Percentiles rank a stretch among this genome's conserved stretches.
Conservation (phyloP, 2,113 vertebrate genomes). For the Pongo pygmaeus region DNA sequence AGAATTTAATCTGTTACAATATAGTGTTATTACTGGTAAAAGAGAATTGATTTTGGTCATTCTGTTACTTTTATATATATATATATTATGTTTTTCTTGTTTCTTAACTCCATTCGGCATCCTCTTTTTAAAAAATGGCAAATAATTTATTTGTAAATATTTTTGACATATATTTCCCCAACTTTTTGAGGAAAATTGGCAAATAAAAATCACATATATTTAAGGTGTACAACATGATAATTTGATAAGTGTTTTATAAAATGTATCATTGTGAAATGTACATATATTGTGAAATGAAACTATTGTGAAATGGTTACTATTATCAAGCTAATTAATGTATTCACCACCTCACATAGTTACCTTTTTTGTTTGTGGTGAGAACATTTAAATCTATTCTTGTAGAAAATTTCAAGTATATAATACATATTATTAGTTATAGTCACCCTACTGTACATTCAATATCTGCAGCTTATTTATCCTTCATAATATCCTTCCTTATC, state of each 20-base stretch:
- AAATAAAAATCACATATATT: too few species aligned
- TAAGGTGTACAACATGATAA: too few species aligned
- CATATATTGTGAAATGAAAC: too few species aligned
- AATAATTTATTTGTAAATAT: too few species aligned
- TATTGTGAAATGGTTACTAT: background rate
- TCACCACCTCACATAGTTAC: background rate
- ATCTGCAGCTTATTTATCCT: too few species aligned
- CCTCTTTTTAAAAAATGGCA: too few species aligned
- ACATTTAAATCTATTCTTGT: background rate
- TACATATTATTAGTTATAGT: background rate
- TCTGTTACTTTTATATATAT: background rate
- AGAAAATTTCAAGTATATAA: background rate
- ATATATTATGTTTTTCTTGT: background rate
- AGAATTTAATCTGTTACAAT: background rate
- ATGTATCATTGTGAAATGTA: too few species aligned
- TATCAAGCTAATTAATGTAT: background rate
- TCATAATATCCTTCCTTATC: too few species aligned
- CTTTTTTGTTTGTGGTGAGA: background rate
- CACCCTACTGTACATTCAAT: background rate
- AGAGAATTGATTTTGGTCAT: background rate
- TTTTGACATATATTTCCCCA: too few species aligned
- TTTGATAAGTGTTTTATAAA: too few species aligned
- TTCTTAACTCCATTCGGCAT: too few species aligned
- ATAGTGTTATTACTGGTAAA: background rate
- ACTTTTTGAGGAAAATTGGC: too few species aligned